Evolutionary conservation across 2,113 vertebrate species (phyloP), one percentile per base, ranked within the genome.

Genomic region (Corvus hawaiiensis): DNA sequence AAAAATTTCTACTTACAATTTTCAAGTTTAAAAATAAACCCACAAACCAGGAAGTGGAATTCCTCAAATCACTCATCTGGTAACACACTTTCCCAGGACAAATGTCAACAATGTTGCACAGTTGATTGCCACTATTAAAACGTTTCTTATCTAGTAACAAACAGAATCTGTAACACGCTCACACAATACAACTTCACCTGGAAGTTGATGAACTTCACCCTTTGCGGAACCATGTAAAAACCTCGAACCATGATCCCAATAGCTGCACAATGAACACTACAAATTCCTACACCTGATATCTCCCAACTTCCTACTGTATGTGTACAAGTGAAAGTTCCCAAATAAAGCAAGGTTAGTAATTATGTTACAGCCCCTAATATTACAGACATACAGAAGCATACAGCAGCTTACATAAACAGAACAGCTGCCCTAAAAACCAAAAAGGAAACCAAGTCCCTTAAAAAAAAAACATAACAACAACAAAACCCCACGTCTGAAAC

Each of bases 61-160:
- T 87, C 33, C 55, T 20, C 21, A 75, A 82, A 91, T 13, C 32
- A 49, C n/a, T 90, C 11, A 41, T 12, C 18, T 12, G 4, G 5
- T 27, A 75, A 71, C 67, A 43, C 3, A 46, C 33, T 51, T 81
- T 59, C 30, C 1, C 11, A 46, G 16, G 71, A 66, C 0, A 0
- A 77, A 64, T 28, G 51, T 61, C n/a, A 85, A 48, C 30, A 59
- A 35, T 8, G 41, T 58, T 56, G 48, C 58, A 75, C 1, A 3
- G 86, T 1, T 48, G 52, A 49, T 26, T 74, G 28, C 16, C 43
- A 48, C 41, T 41, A 61, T 46, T 85, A 61, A 59, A 61, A 16
- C 12, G 9, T 51, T 93, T 83, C 87, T 85, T 79, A 77, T n/a
- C 80, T 73, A 30, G 18, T 49, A 85, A 52, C 20, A 73, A 90